Conservation (phyloP, 2,113 vertebrate genomes). For the Columba livia region DNA sequence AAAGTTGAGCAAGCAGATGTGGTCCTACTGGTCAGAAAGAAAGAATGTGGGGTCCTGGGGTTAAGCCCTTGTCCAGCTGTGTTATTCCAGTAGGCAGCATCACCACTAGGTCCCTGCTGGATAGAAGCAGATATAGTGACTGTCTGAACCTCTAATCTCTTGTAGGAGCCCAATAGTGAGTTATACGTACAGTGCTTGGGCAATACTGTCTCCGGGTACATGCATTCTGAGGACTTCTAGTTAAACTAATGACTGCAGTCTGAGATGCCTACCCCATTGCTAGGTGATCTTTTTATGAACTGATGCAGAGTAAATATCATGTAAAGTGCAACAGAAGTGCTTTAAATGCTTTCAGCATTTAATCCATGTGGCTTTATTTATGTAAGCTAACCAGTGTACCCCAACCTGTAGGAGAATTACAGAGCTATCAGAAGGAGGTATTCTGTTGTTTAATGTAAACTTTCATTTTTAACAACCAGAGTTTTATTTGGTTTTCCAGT, state of each 20-base stretch:
- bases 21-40: neutral
- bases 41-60: neutral
- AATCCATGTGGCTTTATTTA: neutral
- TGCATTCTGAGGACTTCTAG: neutral
- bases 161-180: fast-evolving
- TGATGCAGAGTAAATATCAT: neutral
- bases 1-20: neutral
- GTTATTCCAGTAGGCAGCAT: neutral
- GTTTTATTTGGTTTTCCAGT: neutral
- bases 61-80: neutral
- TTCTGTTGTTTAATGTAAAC: neutral
- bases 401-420: neutral
- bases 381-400: fast-evolving
- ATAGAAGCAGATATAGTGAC: neutral
- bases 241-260: neutral
- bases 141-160: neutral
- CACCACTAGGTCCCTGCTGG: neutral
- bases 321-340: neutral
- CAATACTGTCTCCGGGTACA: fast-evolving
- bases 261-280: neutral
- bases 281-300: neutral
- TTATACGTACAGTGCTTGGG: neutral
- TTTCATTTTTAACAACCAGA: neutral
- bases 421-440: neutral
- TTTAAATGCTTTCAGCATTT: neutral